A percentile compares a stretch with the other conserved stretches of the same genome.
Evolutionary conservation across 2,113 vertebrate genomes (phyloP).

Genomic region (Nesoenas mayeri): DNA sequence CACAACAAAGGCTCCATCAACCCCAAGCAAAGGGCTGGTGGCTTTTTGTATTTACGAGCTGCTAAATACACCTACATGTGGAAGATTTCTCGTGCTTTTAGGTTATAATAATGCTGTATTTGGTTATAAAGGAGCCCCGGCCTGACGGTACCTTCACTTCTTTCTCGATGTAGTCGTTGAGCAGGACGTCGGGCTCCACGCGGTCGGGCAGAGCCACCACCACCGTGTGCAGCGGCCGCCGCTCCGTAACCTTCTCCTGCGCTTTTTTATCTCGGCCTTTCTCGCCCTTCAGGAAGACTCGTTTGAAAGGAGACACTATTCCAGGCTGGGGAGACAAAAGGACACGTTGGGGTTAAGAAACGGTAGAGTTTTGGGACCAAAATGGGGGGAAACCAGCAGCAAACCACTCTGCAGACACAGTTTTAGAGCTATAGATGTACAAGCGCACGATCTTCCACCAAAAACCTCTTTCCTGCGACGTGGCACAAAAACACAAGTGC

Average conservation of each 20-base stretch:
- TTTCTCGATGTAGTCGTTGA: slow-evolving; percentile 97
- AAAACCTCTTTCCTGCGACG: background rate
- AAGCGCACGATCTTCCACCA: rapidly evolving
- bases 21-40: background rate
- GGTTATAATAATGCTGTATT: rapidly evolving
- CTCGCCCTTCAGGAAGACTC: slow-evolving; percentile 95
- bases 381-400: background rate
- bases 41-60: background rate
- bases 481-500: rapidly evolving
- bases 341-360: background rate
- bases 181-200: slow-evolving; percentile 91
- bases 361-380: background rate
- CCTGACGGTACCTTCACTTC: slow-evolving; percentile 87
- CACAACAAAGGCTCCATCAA: no score
- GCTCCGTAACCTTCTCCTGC: slow-evolving; percentile 91
- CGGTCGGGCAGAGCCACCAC: slow-evolving; percentile 86
- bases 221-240: slow-evolving; percentile 91
- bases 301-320: slow-evolving; percentile 95
- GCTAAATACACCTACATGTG: rapidly evolving
- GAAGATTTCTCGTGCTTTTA: no score
- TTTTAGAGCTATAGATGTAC: background rate
- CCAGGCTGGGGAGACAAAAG: slow-evolving; percentile 81
- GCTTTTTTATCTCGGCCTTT: slow-evolving; percentile 93
- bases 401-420: rapidly evolving
- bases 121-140: rapidly evolving